Base-by-base conservation (phyloP, 2,888 invertebrate genomes). In the Leistus spinibarbis region DNA sequence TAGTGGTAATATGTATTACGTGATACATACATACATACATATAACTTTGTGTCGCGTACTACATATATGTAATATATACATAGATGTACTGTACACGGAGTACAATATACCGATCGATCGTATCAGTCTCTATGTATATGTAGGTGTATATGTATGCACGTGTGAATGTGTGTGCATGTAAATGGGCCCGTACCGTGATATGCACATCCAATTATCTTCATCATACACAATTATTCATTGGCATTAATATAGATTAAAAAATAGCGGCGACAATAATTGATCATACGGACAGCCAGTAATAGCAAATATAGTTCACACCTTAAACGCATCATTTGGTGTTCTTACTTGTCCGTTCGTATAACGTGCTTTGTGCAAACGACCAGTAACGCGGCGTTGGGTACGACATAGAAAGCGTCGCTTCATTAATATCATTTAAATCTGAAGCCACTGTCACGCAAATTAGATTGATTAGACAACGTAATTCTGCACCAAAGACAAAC, bases 341-440 rank as follows among this genome's bases (percentile, higher is more conserved):
- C 13, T 40, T 40, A 40, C 5, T 40, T 40, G 40, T 7, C 64
- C 56, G 57, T 65, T 56, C 54, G 72, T 54, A 64, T 13, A 23
- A 17, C 27, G n/a, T 20, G 64, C 64, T 23, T 24, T 16, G 20
- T 64, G 64, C 64, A 64, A 40, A 22, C 24, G 71, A 63, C 54
- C 64, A 64, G 23, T 13, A 62, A 19, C 54, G 40, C 54, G n/a
- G 54, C 62, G 62, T 27, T 40, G 40, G 60, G 40, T 19, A 20
- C 60, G 60, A 60, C 60, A 60, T 22, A 60, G 60, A 56, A 54
- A 67, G 67, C 62, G 53, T 66, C 73, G 73, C 67, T 67, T 73
- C 73, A 73, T 73, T 73, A 73, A 73, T 73, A 73, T 73, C 73
- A 73, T 73, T 73, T 73, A 73, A 73, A 73, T 73, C 73, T 73